phyloP scores from a whole-genome alignment of 2,888 invertebrate species.

The Brenthis hecate region DNA sequence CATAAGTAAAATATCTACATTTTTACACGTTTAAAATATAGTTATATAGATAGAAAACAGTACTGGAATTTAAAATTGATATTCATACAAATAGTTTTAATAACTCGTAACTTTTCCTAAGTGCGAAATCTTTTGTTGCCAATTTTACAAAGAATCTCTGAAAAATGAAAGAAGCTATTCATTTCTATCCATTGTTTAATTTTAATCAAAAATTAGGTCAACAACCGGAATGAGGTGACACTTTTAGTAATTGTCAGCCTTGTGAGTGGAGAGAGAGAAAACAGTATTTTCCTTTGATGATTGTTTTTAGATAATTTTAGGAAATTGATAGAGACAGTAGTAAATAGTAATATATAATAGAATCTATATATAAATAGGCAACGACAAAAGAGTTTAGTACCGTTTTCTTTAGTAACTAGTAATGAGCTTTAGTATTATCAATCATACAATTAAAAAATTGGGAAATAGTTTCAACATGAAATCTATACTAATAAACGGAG shows the following conservation, averaged over 20 bases:
- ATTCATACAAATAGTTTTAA: constrained; percentile 10
- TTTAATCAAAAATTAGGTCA: constrained; percentile 32
- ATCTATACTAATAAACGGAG: too few species aligned
- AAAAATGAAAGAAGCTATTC: constrained; percentile 31
- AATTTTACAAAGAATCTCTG: constrained; percentile 25
- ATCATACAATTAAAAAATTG: too few species aligned
- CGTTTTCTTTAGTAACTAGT: too few species aligned
- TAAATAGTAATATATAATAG: too few species aligned
- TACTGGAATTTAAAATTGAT: not conserved
- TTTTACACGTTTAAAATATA: too few species aligned
- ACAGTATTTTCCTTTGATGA: not conserved
- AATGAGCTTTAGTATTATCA: too few species aligned
- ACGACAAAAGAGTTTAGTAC: too few species aligned
- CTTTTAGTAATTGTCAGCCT: constrained; percentile 28
- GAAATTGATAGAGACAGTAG: too few species aligned
- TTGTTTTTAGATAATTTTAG: not conserved
- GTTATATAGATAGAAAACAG: too few species aligned
- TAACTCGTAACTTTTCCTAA: constrained; percentile 5
- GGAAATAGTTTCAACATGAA: too few species aligned
- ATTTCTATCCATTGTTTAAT: constrained; percentile 34
- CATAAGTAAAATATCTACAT: too few species aligned
- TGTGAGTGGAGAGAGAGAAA: not conserved
- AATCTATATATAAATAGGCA: too few species aligned
- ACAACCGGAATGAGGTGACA: constrained; percentile 28
- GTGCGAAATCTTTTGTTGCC: constrained; percentile 19